Percentiles rank a stretch among this genome's conserved stretches.
Evolutionary conservation across 2,797 vertebrate genomes (phyloP).

Genomic region (Galago senegalensis): DNA sequence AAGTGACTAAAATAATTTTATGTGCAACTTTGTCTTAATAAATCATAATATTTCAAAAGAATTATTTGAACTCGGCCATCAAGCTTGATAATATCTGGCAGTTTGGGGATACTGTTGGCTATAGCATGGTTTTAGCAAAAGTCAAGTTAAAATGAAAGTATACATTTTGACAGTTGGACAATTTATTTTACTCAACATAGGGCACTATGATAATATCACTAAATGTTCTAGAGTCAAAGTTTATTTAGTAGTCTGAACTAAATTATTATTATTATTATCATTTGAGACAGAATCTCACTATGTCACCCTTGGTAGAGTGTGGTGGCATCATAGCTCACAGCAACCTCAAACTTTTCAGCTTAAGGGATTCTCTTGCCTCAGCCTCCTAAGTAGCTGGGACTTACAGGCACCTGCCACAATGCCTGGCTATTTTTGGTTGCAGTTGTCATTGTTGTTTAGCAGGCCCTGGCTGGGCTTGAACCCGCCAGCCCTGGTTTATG

Average conservation of each 20-base stretch:
- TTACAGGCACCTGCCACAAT: no score
- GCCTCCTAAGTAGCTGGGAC: no score
- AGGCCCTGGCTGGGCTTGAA: no score
- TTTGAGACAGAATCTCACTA: no score
- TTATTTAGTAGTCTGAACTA: constrained; percentile 12
- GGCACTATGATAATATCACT: background rate
- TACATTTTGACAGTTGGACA: background rate
- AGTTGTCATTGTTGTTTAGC: no score
- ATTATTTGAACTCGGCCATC: background rate
- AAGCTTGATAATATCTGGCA: background rate
- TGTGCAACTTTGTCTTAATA: constrained; percentile 4
- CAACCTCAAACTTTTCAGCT: no score
- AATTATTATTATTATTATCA: background rate
- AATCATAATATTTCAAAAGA: background rate
- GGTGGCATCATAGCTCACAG: no score
- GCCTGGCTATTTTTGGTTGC: no score
- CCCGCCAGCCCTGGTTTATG: no score
- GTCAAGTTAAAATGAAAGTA: constrained; percentile 8
- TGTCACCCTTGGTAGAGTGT: no score
- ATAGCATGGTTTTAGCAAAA: constrained; percentile 13
- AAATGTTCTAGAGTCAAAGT: constrained; percentile 1
- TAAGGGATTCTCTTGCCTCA: no score
- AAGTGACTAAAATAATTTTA: constrained; percentile 29
- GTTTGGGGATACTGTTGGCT: background rate
- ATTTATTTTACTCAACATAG: background rate